Conservation (phyloP, 1,140 invertebrate species). For the Drosophila virilis region DNA sequence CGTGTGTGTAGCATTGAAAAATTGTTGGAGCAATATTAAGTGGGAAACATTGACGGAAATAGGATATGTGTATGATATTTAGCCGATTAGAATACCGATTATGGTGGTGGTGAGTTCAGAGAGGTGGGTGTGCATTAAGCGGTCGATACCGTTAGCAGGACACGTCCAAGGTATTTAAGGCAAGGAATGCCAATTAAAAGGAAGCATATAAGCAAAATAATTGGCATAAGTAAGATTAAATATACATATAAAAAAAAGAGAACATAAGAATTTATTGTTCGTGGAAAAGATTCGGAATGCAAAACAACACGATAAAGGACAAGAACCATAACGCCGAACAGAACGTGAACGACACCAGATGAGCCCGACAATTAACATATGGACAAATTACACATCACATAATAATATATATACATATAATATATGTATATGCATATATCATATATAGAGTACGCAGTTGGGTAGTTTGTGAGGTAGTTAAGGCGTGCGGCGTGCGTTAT, state of each 20-base stretch:
- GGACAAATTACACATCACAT: slow-evolving; percentile 5
- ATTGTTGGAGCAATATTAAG: slow-evolving; percentile 4
- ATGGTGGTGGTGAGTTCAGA: slow-evolving; percentile 1
- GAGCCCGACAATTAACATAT: slow-evolving; percentile 9
- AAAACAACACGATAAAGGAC: slow-evolving; percentile 15
- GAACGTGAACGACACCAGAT: slow-evolving; percentile 13
- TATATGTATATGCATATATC: neutral
- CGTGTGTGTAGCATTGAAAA: neutral
- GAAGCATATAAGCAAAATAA: neutral
- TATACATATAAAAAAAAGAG: neutral
- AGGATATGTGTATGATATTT: neutral
- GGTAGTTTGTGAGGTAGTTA: slow-evolving; percentile 6
- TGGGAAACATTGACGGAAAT: slow-evolving; percentile 8
- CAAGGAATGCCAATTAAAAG: slow-evolving; percentile 15
- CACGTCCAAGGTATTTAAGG: slow-evolving; percentile 38
- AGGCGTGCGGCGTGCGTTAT: slow-evolving; percentile 30
- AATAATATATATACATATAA: slow-evolving; percentile 1
- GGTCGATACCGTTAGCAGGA: neutral
- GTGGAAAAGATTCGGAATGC: neutral
- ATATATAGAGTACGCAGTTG: slow-evolving; percentile 6
- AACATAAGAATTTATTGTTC: neutral
- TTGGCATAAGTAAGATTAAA: neutral
- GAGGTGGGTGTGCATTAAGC: neutral
- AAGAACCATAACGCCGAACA: slow-evolving; percentile 1
- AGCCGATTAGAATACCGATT: slow-evolving; percentile 9